Evolutionary conservation across 2,888 invertebrate genomes (phyloP), one percentile per base, ranked within the genome.

Genomic region (Plagodis dolabraria): DNA sequence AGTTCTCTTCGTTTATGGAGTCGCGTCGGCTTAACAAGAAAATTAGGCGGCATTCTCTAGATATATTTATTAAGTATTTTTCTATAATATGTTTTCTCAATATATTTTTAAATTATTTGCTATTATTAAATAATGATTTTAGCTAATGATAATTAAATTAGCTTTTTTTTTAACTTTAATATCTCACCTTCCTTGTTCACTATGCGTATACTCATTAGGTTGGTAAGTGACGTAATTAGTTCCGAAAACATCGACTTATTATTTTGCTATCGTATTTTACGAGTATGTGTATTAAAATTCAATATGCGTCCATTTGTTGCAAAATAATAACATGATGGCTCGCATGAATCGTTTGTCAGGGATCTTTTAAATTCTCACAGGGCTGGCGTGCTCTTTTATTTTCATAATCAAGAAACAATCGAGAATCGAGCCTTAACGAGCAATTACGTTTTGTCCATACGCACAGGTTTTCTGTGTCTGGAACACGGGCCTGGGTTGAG

Each of bases 381-480:
- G 70, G 70, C 69, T 72, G 70, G 70, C 63, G 67, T 47, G 51
- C 53, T 78, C 67, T 82, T 87, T 89, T 89, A 83, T 87, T 89
- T 87, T 87, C 74, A 82, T 83, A 82, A 87, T 87, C 83, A 83
- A 89, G 82, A 80, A 89, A 89, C 91, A 90, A 90, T 91, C 83
- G 86, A 83, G 84, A 65, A 82, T 86, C 81, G 81, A 78, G 77
- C 67, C 85, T 83, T 90, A 89, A 91, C 91, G 89, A 89, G 90
- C 90, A 89, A 90, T 90, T 90, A 87, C 79, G 83, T 86, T 87
- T 85, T 83, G 82, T 83, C 80, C 82, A 85, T 87, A 82, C 76
- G 75, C 69, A 80, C 66, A 63, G 76, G 76, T 74, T 76, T 80
- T 80, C 71, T 79, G 81, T 74, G 55, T 47, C 47, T 45, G 52